Conservation (phyloP, 2,113 vertebrate genomes). For the Limnothrissa miodon region DNA sequence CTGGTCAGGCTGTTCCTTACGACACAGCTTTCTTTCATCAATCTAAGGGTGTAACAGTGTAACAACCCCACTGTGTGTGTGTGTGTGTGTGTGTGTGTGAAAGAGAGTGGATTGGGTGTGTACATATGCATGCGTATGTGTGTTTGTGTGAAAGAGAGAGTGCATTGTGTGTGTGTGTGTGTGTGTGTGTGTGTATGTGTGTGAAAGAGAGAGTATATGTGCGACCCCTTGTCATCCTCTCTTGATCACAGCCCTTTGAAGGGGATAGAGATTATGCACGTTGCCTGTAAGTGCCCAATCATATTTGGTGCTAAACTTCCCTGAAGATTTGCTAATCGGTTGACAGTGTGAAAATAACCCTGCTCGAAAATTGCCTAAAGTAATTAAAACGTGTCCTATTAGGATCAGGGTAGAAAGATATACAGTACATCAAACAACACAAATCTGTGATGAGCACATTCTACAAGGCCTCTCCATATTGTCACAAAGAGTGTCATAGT, state of each 20-base stretch:
- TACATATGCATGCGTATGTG: background rate
- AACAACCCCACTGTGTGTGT: constrained; percentile 11
- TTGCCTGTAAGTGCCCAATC: background rate
- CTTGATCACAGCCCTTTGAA: constrained; percentile 1
- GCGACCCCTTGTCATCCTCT: background rate
- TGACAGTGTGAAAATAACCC: background rate
- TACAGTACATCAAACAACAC: background rate
- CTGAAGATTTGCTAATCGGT: background rate
- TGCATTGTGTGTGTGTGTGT: background rate
- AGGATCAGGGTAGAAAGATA: background rate
- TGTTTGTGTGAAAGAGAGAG: background rate
- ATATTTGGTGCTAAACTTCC: background rate
- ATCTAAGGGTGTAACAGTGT: background rate
- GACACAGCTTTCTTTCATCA: constrained; percentile 14
- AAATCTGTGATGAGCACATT: background rate
- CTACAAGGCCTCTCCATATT: background rate
- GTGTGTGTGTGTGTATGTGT: background rate
- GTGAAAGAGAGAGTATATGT: background rate
- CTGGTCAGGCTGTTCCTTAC: background rate
- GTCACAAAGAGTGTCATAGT: background rate
- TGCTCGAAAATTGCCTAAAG: background rate
- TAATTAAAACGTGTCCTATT: background rate
- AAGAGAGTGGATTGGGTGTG: too few relatives aligned
- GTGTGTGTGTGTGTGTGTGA: too few relatives aligned
- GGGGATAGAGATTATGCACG: background rate